Conservation (phyloP, 2,888 invertebrate genomes). For the Ischnura elegans region DNA sequence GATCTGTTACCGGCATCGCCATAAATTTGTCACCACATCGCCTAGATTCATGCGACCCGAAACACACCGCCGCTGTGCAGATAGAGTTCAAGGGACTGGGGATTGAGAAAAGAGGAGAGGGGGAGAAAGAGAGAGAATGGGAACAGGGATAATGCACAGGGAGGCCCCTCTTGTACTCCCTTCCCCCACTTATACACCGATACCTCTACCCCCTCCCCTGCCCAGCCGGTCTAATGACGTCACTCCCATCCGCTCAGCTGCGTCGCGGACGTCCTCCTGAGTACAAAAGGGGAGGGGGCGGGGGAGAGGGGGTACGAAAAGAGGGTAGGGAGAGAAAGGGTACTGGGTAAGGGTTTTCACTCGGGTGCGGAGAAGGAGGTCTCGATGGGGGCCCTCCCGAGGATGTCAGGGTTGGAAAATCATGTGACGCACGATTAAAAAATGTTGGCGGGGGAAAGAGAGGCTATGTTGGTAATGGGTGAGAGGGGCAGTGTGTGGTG, state of each 20-base stretch:
- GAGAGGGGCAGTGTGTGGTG: neutral
- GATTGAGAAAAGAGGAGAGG: neutral
- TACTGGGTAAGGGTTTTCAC: neutral
- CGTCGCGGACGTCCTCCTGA: constrained; percentile 14
- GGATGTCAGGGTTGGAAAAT: neutral
- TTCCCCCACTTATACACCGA: neutral
- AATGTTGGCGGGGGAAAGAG: neutral
- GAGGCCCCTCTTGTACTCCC: neutral
- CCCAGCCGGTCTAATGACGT: constrained; percentile 7
- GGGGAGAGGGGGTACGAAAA: neutral
- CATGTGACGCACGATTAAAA: constrained; percentile 52
- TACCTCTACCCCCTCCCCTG: neutral
- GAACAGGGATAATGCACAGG: neutral
- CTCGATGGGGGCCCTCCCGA: neutral
- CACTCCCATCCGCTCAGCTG: constrained; percentile 55
- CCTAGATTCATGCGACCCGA: too few relatives aligned
- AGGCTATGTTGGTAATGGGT: neutral
- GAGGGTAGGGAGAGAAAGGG: neutral
- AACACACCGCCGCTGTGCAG: neutral
- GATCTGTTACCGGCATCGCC: too few relatives aligned
- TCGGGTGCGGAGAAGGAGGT: neutral
- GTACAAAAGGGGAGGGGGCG: neutral
- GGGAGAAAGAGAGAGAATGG: neutral
- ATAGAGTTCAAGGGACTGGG: constrained; percentile 21
- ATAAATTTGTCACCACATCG: too few relatives aligned